These are phyloP conservation scores for Manis crassicaudata DNA, from an alignment of 2,797 vertebrate genomes.

Conservation along the genomic window DNA sequence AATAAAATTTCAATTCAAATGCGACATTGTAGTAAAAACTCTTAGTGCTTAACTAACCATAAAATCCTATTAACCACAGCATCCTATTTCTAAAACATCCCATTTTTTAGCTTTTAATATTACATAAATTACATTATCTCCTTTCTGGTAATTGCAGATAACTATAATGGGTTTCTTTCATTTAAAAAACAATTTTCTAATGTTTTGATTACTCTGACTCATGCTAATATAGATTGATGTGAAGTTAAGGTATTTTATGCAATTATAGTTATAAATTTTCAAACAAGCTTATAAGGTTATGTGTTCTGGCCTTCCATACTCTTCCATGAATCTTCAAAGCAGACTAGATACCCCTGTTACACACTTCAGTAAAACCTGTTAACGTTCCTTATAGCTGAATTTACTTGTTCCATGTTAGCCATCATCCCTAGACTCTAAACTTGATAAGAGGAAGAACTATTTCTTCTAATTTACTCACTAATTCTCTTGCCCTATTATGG, in stretches of 20 bases:
- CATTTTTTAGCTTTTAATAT: constrained; percentile 24
- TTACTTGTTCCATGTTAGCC: background rate
- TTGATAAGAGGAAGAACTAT: background rate
- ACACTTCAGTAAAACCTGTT: background rate
- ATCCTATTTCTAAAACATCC: constrained; percentile 11
- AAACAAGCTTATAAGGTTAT: background rate
- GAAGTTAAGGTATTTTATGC: constrained; percentile 32
- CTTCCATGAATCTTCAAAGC: constrained; percentile 18
- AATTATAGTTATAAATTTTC: constrained; percentile 44
- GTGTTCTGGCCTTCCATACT: background rate
- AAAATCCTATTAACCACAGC: constrained; percentile 48
- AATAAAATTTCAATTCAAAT: constrained; percentile 36
- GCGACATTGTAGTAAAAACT: background rate
- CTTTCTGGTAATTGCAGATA: constrained; percentile 35
- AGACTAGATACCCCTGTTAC: background rate
- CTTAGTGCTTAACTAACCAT: constrained; percentile 26
- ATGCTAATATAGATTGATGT: background rate
- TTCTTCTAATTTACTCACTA: background rate
- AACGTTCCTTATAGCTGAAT: background rate
- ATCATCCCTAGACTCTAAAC: background rate
- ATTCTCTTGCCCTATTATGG: background rate
- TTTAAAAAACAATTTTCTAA: constrained; percentile 36
- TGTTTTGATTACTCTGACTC: background rate
- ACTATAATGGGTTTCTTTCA: constrained; percentile 33
- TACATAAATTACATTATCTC: background rate